Base-by-base conservation (phyloP, 2,113 vertebrate species). In the Callorhinus ursinus region DNA sequence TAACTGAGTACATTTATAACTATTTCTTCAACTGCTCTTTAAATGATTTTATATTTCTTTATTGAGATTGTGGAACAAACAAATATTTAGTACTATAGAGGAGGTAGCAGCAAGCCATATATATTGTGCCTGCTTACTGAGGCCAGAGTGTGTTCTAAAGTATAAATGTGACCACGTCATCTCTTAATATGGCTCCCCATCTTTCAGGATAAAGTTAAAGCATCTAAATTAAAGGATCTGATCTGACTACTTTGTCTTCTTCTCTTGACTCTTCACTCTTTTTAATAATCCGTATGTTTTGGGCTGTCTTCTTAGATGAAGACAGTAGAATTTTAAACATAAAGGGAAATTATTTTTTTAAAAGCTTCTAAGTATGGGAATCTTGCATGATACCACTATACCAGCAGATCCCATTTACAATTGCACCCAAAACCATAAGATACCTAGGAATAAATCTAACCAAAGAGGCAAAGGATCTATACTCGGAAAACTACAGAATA, bases 41-140 rank as follows among this genome's bases (percentile, higher is more conserved):
- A 31, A 93, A 85, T 90, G 36, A 5, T 90, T 87, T 80, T 72
- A 22, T 84, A 61, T 90, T 93, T 81, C 33, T 94, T 94, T 63
- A 18, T 39, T 71, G 69, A 84, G 59, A 72, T 4, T 57, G n/a
- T 59, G 28, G 15, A n/a, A 53, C 7, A 85, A 88, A 87, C 87
- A 95, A 90, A 79, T 72, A 96, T 63, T 90, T 90, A 77, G 18
- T 33, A 31, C n/a, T 21, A 61, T n/a, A 57, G 88, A 90, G 49
- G 46, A 93, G 53, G 80, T 13, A 90, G 7, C 26, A 89, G 33
- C 5, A 55, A 85, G 1, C n/a, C 19, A 71, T 36, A 86, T 13
- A 65, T 26, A 61, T 55, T 10, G 6, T 21, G 51, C 19, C 85
- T 90, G 19, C 31, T 95, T 79, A 15, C 14, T 85, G 79, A 93